Base-by-base conservation (phyloP, 2,797 vertebrate species). In the Rhadinocentrus ornatus region DNA sequence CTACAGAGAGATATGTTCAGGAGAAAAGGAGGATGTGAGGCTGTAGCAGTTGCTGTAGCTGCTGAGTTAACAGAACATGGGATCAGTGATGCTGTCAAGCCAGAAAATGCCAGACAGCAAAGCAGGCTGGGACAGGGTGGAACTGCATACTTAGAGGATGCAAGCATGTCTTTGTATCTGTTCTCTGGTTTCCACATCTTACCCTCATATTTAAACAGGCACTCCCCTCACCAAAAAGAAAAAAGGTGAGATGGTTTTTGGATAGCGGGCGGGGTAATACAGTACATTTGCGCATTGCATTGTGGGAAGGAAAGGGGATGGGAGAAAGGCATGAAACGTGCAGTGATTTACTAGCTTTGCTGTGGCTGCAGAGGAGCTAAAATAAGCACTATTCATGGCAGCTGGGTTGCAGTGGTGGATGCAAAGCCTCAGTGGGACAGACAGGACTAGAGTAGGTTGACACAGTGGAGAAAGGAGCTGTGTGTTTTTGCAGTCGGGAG, bases 1-100 rank as follows among this genome's bases (percentile, higher is more conserved):
- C 62, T 76, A 71, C 67, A 83, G 78, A 87, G 75, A 73, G 65
- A 83, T 78, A 71, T 78, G 72, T 87, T 76, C 68, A 77, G 61
- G 67, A 79, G 69, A 37, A 81, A 79, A 80, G 60, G 62, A 60
- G 65, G 71, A 72, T 86, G 78, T 66, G 20, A 81, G 64, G 67
- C 59, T 73, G 75, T 71, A 71, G 73, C 52, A 50, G 58, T 39
- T 65, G 69, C 62, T 78, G 69, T 75, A 82, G 89, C 75, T 32
- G 75, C 84, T 88, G 89, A 91, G 78, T 83, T 82, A 80, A 92
- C 85, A 89, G 77, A 90, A 85, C 77, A 78, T 77, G 64, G 87
- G 81, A 86, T 91, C 88, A 89, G 81, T 82, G 66, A 89, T 83
- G 78, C 84, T 86, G 86, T 89, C 84, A 87, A 71, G 80, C 83